phyloP scores from a whole-genome alignment of 2,797 vertebrate species.

The Anisognathus igniventris region DNA sequence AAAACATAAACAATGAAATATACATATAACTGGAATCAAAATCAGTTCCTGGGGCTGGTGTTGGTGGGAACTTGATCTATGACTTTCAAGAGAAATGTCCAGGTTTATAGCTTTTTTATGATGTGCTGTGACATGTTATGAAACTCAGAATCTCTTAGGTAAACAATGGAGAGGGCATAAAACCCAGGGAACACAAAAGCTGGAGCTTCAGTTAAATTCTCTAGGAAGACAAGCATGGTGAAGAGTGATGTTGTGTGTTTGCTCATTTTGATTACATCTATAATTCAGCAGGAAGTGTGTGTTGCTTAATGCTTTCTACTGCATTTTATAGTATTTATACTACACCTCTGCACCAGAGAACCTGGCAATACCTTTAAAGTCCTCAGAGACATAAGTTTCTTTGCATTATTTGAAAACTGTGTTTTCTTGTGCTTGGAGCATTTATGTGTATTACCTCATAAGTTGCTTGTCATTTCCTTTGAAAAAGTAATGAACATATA shows the following conservation, averaged over 20 bases:
- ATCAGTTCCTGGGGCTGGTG: neutral
- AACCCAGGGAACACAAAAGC: neutral
- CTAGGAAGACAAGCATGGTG: neutral
- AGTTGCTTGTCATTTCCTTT: conserved; percentile 45
- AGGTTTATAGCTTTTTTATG: neutral
- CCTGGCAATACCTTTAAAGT: conserved; percentile 30
- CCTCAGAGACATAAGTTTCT: conserved; percentile 52
- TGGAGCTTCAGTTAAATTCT: conserved; percentile 21
- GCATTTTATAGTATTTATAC: conserved; percentile 34
- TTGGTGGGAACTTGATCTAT: neutral
- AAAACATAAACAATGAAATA: neutral
- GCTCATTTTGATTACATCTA: conserved; percentile 64
- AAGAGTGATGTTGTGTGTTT: conserved; percentile 57
- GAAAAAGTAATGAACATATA: conserved; percentile 9
- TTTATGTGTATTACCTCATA: conserved; percentile 49
- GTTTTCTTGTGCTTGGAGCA: conserved; percentile 35
- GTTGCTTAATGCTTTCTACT: conserved; percentile 62
- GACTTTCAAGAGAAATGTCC: neutral
- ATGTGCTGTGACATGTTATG: neutral
- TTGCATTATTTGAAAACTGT: conserved; percentile 49
- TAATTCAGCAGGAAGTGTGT: conserved; percentile 68
- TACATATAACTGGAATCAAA: neutral
- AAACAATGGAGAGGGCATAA: conserved; percentile 12
- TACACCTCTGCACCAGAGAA: conserved; percentile 1
- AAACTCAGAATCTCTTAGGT: conserved; percentile 32